Conservation (phyloP, 2,113 vertebrate genomes). For the Corythaixoides concolor region DNA sequence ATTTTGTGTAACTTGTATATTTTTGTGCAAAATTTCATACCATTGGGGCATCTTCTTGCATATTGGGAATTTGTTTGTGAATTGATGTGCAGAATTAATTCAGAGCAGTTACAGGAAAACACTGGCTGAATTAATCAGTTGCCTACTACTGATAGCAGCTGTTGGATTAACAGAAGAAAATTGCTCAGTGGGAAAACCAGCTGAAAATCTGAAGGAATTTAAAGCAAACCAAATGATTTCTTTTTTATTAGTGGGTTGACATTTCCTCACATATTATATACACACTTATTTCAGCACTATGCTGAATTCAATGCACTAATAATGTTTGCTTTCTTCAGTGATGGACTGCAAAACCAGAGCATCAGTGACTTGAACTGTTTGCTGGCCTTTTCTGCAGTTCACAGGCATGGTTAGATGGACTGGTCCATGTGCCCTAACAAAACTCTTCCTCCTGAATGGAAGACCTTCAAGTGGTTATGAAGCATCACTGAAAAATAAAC, state of each 20-base stretch:
- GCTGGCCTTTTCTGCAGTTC: not conserved
- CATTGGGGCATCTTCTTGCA: not conserved
- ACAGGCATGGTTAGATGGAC: not conserved
- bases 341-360: not conserved
- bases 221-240: not conserved
- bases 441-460: not conserved
- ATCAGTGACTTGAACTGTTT: not conserved
- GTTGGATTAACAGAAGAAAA: not conserved
- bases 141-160: not conserved
- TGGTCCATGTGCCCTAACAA: not conserved
- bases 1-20: not conserved
- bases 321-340: not conserved
- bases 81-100: not conserved
- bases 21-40: not conserved
- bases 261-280: not conserved
- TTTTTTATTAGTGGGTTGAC: not conserved
- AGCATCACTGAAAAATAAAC: constrained; percentile 18
- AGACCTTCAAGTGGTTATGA: not conserved
- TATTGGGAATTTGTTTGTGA: not conserved
- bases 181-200: not conserved
- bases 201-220: not conserved
- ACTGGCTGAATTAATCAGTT: not conserved
- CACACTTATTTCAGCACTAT: not conserved
- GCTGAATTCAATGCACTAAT: not conserved
- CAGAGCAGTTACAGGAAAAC: not conserved